phyloP scores from a whole-genome alignment of 2,113 vertebrate species.

The Rhynchopsitta pachyrhyncha region DNA sequence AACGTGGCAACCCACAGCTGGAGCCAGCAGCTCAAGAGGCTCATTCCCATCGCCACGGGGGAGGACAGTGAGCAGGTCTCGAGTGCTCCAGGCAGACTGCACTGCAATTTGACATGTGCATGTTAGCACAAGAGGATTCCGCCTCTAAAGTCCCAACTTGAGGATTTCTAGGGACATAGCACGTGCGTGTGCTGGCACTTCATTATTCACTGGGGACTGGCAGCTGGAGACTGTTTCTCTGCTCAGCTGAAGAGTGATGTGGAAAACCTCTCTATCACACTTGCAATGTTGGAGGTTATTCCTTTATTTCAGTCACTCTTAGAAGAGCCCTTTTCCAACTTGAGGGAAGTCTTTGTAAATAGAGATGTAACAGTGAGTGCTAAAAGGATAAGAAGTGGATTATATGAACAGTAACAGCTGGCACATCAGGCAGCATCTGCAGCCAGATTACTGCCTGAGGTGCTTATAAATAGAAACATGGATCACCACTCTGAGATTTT shows the following conservation, averaged over 20 bases:
- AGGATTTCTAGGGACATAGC: neutral
- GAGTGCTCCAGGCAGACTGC: neutral
- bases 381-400: conserved; percentile 14
- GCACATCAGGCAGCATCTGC: conserved; percentile 49
- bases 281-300: neutral
- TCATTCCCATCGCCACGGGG: rapidly evolving
- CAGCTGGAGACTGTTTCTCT: neutral
- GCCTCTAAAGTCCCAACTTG: neutral
- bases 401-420: conserved; percentile 18
- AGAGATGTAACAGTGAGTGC: neutral
- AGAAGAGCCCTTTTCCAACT: neutral
- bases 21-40: neutral
- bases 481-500: neutral
- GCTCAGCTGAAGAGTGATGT: neutral
- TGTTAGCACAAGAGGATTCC: neutral
- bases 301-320: neutral
- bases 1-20: neutral
- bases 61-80: neutral
- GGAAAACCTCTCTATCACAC: neutral
- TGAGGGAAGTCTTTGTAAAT: neutral
- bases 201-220: neutral
- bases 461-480: conserved; percentile 7
- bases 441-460: conserved; percentile 29
- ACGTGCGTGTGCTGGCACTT: neutral
- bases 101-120: rapidly evolving